Evolutionary conservation across 2,888 invertebrate species (phyloP).

Genomic region (Phania funesta): DNA sequence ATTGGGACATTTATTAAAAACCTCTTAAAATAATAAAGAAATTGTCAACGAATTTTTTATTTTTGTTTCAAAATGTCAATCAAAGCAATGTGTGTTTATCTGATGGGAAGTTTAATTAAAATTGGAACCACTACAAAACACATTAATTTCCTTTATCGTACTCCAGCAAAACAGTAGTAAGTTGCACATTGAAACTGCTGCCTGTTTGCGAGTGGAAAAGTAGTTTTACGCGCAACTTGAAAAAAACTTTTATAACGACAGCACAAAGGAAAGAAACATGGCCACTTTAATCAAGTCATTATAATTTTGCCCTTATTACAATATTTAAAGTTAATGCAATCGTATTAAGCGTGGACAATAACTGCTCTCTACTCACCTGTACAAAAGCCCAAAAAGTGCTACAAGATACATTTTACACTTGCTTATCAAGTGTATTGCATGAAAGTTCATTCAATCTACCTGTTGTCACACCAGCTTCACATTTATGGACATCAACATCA

Average conservation of each 20-base stretch:
- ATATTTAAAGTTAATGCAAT: constrained; percentile 77
- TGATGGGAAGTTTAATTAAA: background rate
- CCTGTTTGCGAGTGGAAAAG: background rate
- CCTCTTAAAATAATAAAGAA: constrained; percentile 70
- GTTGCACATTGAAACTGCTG: constrained; percentile 41
- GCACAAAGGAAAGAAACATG: constrained; percentile 27
- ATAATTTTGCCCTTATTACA: constrained; percentile 77
- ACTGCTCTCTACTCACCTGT: background rate
- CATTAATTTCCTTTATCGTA: background rate
- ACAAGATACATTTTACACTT: constrained; percentile 14
- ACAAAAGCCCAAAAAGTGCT: background rate
- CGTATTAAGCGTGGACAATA: constrained; percentile 68
- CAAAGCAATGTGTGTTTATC: background rate
- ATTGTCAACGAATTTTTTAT: constrained; percentile 47
- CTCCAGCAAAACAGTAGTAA: constrained; percentile 23
- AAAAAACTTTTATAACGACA: background rate
- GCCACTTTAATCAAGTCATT: constrained; percentile 75
- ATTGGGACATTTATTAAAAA: constrained; percentile 57
- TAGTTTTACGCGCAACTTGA: constrained; percentile 13
- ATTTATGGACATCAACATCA: background rate
- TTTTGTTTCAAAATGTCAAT: constrained; percentile 1
- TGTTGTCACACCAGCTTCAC: background rate
- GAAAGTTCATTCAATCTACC: constrained; percentile 38
- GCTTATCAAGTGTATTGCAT: constrained; percentile 39
- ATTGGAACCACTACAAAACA: background rate